phyloP scores from a whole-genome alignment of 2,797 vertebrate species.

The Coregonus ussuriensis region DNA sequence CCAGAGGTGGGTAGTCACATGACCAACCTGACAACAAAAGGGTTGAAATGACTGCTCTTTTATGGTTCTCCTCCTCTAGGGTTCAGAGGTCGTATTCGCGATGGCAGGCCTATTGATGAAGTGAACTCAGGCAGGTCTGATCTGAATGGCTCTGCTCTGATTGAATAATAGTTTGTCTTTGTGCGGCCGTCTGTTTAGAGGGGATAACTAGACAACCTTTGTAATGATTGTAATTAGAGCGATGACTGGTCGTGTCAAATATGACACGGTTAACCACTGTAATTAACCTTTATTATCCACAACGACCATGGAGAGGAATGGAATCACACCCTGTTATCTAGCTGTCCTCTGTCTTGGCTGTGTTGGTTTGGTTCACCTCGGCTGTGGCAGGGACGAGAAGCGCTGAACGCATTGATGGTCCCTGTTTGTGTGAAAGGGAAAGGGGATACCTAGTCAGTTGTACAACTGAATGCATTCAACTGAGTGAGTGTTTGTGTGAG shows the following conservation, averaged over 20 bases:
- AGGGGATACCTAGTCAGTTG: no score
- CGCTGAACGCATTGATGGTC: slow-evolving; percentile 74
- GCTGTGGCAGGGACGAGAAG: slow-evolving; percentile 57
- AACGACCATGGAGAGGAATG: slow-evolving; percentile 47
- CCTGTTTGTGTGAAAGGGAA: slow-evolving; percentile 43
- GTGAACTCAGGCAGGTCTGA: slow-evolving; percentile 75
- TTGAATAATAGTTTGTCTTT: slow-evolving; percentile 87
- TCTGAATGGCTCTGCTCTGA: slow-evolving; percentile 80
- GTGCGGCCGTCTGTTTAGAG: slow-evolving; percentile 81
- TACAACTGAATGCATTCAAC: no score
- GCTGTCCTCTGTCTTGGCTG: slow-evolving; percentile 62
- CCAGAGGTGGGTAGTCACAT: background rate
- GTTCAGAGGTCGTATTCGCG: slow-evolving; percentile 74
- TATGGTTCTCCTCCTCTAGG: slow-evolving; percentile 74
- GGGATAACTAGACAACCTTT: slow-evolving; percentile 83
- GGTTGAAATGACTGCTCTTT: slow-evolving; percentile 78
- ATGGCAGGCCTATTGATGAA: slow-evolving; percentile 79
- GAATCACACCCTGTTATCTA: slow-evolving; percentile 65
- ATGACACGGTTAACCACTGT: slow-evolving; percentile 83
- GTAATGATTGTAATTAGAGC: slow-evolving; percentile 85
- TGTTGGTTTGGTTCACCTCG: slow-evolving; percentile 71
- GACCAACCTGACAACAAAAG: slow-evolving; percentile 51
- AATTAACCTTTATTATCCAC: slow-evolving; percentile 84
- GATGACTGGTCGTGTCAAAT: slow-evolving; percentile 86
- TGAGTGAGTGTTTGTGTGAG: background rate